Percentiles rank a stretch among this genome's conserved stretches.
Conservation (phyloP, 2,888 invertebrate species). For the Adelphocoris suturalis region DNA sequence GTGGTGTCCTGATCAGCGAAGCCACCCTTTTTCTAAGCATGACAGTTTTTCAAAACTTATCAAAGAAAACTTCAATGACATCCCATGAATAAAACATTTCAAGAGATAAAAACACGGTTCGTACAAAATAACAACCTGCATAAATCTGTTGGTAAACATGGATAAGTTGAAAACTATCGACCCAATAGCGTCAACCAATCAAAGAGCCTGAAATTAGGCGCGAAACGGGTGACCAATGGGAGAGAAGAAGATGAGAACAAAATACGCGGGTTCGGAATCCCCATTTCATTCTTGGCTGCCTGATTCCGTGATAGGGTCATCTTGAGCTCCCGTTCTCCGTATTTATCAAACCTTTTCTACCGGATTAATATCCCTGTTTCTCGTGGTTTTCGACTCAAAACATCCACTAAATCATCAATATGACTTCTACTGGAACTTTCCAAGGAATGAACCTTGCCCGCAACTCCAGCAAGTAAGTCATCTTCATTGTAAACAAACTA, state of each 20-base stretch:
- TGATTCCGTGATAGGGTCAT: conserved; percentile 26
- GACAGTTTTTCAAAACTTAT: too few relatives aligned
- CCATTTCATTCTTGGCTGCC: conserved; percentile 46
- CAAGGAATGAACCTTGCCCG: conserved; percentile 82
- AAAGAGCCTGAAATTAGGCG: neutral
- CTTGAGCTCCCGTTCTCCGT: neutral
- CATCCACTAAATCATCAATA: conserved; percentile 76
- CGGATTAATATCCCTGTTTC: neutral
- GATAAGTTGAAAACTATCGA: conserved; percentile 1
- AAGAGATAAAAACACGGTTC: too few relatives aligned
- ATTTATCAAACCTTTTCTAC: neutral
- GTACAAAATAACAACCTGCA: too few relatives aligned
- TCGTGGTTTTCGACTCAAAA: neutral
- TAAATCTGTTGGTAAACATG: too few relatives aligned
- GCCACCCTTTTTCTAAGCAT: neutral
- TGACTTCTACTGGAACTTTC: conserved; percentile 84
- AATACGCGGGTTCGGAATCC: conserved; percentile 47
- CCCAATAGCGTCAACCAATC: neutral
- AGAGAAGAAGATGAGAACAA: conserved; percentile 28
- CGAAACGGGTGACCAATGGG: conserved; percentile 31
- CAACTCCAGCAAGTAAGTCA: conserved; percentile 84
- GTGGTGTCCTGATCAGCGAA: conserved; percentile 2
- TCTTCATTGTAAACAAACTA: conserved; percentile 63
- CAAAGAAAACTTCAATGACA: too few relatives aligned
- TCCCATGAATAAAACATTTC: too few relatives aligned